Evolutionary conservation across 2,888 invertebrate species (phyloP), one percentile per base, ranked within the genome.

Genomic region (Heliconius ismenius): DNA sequence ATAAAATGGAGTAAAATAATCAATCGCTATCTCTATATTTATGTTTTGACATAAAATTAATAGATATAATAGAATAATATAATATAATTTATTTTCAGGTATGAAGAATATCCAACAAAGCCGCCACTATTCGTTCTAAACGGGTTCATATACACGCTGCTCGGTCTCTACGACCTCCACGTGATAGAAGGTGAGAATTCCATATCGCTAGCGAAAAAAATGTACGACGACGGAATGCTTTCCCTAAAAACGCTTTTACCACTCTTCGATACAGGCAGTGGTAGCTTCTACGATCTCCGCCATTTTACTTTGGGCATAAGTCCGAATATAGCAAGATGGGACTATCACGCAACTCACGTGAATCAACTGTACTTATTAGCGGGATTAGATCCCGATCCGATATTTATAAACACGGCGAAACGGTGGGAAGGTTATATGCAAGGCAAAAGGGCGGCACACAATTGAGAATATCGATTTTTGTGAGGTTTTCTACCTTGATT

Each of bases 291-390:
- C 88, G 99, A 99, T 94, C 95, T 99, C 74, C 95, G 99, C 21
- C 99, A 99, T 90, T 96, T 98, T 86, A 98, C 98, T 0, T 91
- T 98, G 58, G 97, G 97, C 28, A 96, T 97, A 26, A 97, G 98
- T 39, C 98, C 98, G 0, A 99, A 99, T 90, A 95, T 99, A 79
- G 99, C 99, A 0, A 95, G 99, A 76, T 99, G 99, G 98, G 99
- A 99, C 89, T 99, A 99, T 90, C 99, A 99, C 92, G 98, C 98
- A 0, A 99, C 99, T 0, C 99, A 99, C 89, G 97, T 99, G 36
- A 99, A 99, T 93, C 99, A 99, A 87, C 95, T 99, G 81, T 95
- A 99, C 81, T 95, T 98, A 76, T 92, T 99, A 36, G 96, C 97
- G 62, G 97, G 98, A 0, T 96, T 99, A 67, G 98, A 98, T 82